These are phyloP conservation scores for Amazona guildingii DNA, from an alignment of 2,113 vertebrate genomes.

Conservation along the genomic window DNA sequence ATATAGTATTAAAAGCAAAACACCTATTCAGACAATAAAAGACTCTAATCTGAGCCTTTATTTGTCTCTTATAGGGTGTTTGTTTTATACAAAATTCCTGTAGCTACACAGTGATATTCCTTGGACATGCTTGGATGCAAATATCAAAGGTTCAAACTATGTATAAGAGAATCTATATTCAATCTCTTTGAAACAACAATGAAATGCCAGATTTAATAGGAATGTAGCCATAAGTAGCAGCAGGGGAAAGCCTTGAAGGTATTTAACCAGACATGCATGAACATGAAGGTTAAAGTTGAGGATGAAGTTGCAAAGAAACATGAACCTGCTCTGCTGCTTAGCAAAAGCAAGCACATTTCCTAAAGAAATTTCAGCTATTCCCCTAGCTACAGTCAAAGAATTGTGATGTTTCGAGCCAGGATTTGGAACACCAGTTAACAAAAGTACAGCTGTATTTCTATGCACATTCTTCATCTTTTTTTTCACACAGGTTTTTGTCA, in stretches of 20 bases:
- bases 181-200: constrained; percentile 3
- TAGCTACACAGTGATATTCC: neutral
- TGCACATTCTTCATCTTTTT: neutral
- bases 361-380: neutral
- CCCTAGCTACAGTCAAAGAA: neutral
- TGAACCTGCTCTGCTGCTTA: neutral
- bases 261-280: constrained; percentile 9
- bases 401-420: neutral
- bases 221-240: neutral
- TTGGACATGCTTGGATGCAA: constrained; percentile 8
- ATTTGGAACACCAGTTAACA: neutral
- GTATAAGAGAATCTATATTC: neutral
- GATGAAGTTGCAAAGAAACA: neutral
- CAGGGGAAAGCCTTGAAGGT: neutral
- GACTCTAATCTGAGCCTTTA: neutral
- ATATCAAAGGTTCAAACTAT: constrained; percentile 50
- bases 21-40: neutral
- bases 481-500: neutral
- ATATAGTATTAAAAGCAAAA: neutral
- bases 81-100: neutral
- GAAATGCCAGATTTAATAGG: constrained; percentile 58
- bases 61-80: neutral
- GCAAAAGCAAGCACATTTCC: neutral
- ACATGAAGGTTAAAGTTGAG: constrained; percentile 8
- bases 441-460: neutral